A percentile compares a stretch with the other conserved stretches of the same genome.
These are phyloP conservation scores for Aphaenogaster rudis DNA, from an alignment of 1,140 invertebrate genomes.

Conservation along the genomic window DNA sequence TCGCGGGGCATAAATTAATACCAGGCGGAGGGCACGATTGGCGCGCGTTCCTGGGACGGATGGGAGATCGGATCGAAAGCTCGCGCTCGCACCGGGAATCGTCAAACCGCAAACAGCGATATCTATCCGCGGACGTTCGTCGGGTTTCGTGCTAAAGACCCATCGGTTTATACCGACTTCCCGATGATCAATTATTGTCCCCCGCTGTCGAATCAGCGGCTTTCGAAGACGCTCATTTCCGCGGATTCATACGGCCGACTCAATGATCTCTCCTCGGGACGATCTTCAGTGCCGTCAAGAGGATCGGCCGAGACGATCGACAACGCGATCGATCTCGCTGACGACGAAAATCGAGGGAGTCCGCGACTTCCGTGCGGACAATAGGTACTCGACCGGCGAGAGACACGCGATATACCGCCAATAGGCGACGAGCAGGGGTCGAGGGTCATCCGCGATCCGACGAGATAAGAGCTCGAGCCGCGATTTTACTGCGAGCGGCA, in stretches of 20 bases:
- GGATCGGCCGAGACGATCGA: background rate
- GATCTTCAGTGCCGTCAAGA: background rate
- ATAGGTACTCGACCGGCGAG: slow-evolving; percentile 73
- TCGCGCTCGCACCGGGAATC: slow-evolving; percentile 46
- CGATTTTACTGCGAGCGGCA: slow-evolving; percentile 82
- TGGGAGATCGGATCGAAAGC: slow-evolving; percentile 65
- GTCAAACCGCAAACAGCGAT: slow-evolving; percentile 38
- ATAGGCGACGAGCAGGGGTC: slow-evolving; percentile 81
- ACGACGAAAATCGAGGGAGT: slow-evolving; percentile 24
- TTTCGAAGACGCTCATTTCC: slow-evolving; percentile 16
- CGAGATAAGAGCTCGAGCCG: slow-evolving; percentile 78
- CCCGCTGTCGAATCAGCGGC: background rate
- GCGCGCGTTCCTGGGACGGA: slow-evolving; percentile 19
- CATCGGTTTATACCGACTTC: slow-evolving; percentile 38
- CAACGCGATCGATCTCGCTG: background rate
- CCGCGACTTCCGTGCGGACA: slow-evolving; percentile 65
- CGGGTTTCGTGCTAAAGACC: slow-evolving; percentile 65
- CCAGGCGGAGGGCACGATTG: slow-evolving; percentile 19
- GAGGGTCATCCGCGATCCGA: slow-evolving; percentile 78
- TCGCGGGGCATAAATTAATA: slow-evolving; percentile 68
- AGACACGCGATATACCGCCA: slow-evolving; percentile 81
- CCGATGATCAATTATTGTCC: slow-evolving; percentile 70
- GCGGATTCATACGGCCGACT: background rate
- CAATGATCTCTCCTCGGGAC: background rate
- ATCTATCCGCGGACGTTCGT: slow-evolving; percentile 33